Evolutionary conservation across 2,888 invertebrate species (phyloP).

Genomic region (Cataglyphis albicans): DNA sequence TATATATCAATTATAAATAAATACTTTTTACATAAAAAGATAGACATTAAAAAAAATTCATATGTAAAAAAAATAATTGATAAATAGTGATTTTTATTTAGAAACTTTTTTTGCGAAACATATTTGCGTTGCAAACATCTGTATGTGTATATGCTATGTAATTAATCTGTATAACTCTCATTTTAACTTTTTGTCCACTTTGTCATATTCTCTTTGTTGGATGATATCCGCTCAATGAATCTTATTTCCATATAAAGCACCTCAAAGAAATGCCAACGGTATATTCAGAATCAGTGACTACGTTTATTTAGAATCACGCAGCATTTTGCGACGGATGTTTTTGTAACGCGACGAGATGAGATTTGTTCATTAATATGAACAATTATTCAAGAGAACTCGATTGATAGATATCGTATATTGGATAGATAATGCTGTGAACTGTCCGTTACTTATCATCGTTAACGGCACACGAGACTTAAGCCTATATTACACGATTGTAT

Average conservation of each 20-base stretch:
- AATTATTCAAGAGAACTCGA: slow-evolving; percentile 12
- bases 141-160: too few relatives aligned
- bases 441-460: background rate
- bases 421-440: slow-evolving; percentile 3
- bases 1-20: too few relatives aligned
- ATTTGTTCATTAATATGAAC: slow-evolving; percentile 52
- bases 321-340: background rate
- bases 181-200: background rate
- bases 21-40: too few relatives aligned
- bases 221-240: slow-evolving; percentile 8
- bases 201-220: background rate
- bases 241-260: background rate
- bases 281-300: slow-evolving; percentile 16
- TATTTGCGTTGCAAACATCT: background rate
- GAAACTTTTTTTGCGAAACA: background rate
- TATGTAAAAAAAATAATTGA: background rate
- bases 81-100: background rate
- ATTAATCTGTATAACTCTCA: background rate
- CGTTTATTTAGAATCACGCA: slow-evolving; percentile 23
- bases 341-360: slow-evolving; percentile 27
- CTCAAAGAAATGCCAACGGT: background rate
- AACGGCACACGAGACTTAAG: background rate
- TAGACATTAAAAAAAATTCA: too few relatives aligned
- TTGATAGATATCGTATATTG: slow-evolving; percentile 10
- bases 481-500: background rate